A percentile compares a stretch with the other conserved stretches of the same genome.
Conservation (phyloP, 2,113 vertebrate species). For the Heterotis niloticus region DNA sequence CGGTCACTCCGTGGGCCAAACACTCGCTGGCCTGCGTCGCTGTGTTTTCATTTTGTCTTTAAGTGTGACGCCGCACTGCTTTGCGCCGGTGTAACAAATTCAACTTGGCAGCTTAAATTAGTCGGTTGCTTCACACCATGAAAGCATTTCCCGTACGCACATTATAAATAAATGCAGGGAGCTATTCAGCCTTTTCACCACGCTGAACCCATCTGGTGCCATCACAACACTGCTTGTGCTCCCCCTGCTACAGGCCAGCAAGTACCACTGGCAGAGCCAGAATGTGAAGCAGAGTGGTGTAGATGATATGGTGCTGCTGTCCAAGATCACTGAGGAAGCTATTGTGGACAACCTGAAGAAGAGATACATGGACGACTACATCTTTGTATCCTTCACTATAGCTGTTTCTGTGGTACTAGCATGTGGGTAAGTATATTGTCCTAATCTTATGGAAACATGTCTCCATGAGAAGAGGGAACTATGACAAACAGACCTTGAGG, state of each 20-base stretch:
- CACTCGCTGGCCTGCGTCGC: too few species aligned
- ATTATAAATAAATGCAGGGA: not conserved
- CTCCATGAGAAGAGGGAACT: too few species aligned
- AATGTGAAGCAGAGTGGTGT: conserved; percentile 96
- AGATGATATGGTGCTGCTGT: conserved; percentile 95
- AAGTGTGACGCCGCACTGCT: too few species aligned
- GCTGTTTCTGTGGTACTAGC: not conserved
- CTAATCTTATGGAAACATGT: too few species aligned
- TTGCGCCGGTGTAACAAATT: too few species aligned
- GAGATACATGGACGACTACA: conserved; percentile 92
- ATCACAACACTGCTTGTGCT: not conserved
- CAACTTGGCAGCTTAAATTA: too few species aligned
- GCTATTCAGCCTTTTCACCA: too few species aligned
- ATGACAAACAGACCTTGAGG: too few species aligned
- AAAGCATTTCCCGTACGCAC: not conserved
- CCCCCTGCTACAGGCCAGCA: conserved; percentile 71
- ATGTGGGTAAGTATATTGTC: not conserved
- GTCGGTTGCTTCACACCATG: too few species aligned
- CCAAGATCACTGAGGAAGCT: conserved; percentile 89
- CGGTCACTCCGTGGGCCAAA: too few species aligned
- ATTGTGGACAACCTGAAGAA: conserved; percentile 97
- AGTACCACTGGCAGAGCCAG: conserved; percentile 98
- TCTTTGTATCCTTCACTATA: conserved; percentile 82
- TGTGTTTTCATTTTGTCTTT: too few species aligned
- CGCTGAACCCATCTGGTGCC: too few species aligned